Conservation (phyloP, 2,888 invertebrate species). For the Dryobota labecula region DNA sequence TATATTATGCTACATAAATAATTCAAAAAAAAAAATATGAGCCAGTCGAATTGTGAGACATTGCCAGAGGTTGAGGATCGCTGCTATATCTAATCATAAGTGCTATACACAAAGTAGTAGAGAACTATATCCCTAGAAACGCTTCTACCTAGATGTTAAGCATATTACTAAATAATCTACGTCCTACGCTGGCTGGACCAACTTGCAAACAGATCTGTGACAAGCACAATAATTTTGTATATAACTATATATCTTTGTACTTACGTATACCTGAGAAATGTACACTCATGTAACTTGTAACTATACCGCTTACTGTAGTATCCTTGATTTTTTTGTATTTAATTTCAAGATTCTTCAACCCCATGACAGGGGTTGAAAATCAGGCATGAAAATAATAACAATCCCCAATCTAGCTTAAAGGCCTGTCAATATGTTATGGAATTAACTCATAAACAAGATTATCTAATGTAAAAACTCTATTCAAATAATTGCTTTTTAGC, state of each 20-base stretch:
- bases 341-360: not conserved
- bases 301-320: conserved; percentile 31
- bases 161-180: conserved; percentile 63
- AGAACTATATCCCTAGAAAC: conserved; percentile 43
- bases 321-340: conserved; percentile 13
- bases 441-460: not conserved
- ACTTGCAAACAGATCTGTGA: conserved; percentile 85
- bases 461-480: not conserved
- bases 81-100: conserved; percentile 20
- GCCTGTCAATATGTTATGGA: not conserved
- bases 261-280: conserved; percentile 75
- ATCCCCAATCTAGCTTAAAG: not conserved
- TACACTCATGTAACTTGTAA: conserved; percentile 68
- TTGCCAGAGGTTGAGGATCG: conserved; percentile 5
- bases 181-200: conserved; percentile 77
- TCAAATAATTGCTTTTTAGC: not conserved
- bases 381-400: conserved; percentile 1
- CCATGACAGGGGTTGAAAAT: not conserved
- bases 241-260: conserved; percentile 72
- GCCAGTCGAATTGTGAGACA: not conserved
- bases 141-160: conserved; percentile 46
- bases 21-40: not conserved
- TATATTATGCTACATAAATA: not conserved
- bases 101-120: conserved; percentile 16
- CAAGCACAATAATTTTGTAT: conserved; percentile 89